Evolutionary conservation across 2,888 invertebrate genomes (phyloP).

Genomic region (Selenia dentaria): DNA sequence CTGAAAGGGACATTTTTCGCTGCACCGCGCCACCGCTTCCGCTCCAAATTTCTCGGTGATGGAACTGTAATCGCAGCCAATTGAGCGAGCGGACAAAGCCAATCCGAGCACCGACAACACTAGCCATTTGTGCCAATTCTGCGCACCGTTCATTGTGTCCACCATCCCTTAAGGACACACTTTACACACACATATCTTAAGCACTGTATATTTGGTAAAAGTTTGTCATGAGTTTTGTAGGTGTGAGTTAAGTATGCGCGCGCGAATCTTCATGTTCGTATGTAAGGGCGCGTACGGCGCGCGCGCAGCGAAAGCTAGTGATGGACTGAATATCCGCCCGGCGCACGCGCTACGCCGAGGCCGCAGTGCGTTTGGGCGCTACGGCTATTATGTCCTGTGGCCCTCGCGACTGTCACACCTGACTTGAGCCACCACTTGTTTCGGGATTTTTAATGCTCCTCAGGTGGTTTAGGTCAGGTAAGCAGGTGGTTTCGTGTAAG

Average conservation of each 20-base stretch:
- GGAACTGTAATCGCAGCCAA: constrained; percentile 82
- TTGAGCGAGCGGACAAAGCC: constrained; percentile 83
- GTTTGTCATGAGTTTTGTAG: constrained; percentile 24
- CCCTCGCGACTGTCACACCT: constrained; percentile 46
- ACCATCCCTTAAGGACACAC: constrained; percentile 50
- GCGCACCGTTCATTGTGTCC: constrained; percentile 75
- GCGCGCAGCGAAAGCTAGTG: constrained; percentile 71
- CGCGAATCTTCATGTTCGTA: constrained; percentile 52
- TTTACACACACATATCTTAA: constrained; percentile 51
- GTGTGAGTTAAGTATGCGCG: constrained; percentile 38
- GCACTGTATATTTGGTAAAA: constrained; percentile 21
- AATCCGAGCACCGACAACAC: constrained; percentile 81
- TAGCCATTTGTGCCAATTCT: constrained; percentile 83
- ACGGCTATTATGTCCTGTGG: constrained; percentile 57
- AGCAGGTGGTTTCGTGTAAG: too few relatives aligned
- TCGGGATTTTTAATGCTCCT: constrained; percentile 13
- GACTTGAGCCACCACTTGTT: constrained; percentile 46
- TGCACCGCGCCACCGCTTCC: constrained; percentile 79
- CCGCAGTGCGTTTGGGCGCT: constrained; percentile 69
- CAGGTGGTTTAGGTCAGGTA: too few relatives aligned
- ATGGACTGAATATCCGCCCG: constrained; percentile 62
- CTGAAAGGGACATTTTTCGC: constrained; percentile 82
- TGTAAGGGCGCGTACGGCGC: constrained; percentile 50
- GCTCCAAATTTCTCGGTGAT: constrained; percentile 83
- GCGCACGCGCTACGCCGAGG: constrained; percentile 60